A percentile compares a stretch with the other conserved stretches of the same genome.
These are phyloP conservation scores for Eurytoma adleriae DNA, from an alignment of 2,888 invertebrate species.

Conservation along the genomic window DNA sequence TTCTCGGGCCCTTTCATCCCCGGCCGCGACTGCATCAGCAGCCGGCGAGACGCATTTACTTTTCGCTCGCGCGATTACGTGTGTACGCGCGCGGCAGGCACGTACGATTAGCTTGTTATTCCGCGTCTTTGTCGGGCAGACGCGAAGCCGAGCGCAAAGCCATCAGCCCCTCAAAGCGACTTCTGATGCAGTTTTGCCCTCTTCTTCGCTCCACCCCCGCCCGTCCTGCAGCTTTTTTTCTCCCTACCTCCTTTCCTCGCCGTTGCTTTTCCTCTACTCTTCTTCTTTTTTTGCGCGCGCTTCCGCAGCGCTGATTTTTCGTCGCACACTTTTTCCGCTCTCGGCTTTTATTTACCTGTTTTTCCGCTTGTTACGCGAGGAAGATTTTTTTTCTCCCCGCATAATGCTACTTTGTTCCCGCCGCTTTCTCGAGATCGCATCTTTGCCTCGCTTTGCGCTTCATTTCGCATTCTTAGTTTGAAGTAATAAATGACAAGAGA, in stretches of 20 bases:
- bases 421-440: not conserved
- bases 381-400: not conserved
- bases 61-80: constrained; percentile 8
- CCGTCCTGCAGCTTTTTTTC: not conserved
- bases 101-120: constrained; percentile 39
- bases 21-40: constrained; percentile 4
- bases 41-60: constrained; percentile 11
- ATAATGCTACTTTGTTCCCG: not conserved
- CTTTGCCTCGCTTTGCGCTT: not conserved
- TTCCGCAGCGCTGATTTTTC: no score
- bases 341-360: no score
- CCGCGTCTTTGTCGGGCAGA: constrained; percentile 18
- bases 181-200: constrained; percentile 36
- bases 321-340: no score
- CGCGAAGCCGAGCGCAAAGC: not conserved
- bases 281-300: no score
- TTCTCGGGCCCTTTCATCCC: constrained; percentile 6
- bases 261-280: no score
- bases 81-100: not conserved
- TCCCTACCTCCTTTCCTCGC: not conserved
- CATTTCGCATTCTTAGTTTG: no score
- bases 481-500: no score
- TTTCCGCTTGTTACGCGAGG: not conserved
- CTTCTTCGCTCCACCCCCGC: not conserved
- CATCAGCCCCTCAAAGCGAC: constrained; percentile 19